Evolutionary conservation across 1,140 invertebrate genomes (phyloP).

Genomic region (Maconellicoccus hirsutus): DNA sequence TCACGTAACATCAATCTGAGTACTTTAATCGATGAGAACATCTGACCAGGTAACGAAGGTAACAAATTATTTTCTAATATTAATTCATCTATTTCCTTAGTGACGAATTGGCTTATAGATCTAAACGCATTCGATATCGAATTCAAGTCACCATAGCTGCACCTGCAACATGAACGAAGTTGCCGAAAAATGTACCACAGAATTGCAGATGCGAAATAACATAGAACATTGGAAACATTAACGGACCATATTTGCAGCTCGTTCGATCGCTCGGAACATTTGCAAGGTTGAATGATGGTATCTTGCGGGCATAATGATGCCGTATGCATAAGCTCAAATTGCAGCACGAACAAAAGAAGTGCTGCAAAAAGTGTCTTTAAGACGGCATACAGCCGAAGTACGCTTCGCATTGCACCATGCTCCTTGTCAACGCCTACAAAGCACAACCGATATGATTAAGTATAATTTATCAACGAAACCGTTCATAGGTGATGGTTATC

Average conservation of each 20-base stretch:
- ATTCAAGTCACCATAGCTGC: conserved; percentile 68
- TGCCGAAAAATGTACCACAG: neutral
- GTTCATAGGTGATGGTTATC: neutral
- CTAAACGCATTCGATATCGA: conserved; percentile 60
- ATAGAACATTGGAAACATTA: neutral
- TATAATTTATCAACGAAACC: neutral
- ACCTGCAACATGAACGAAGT: conserved; percentile 47
- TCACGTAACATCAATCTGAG: conserved; percentile 67
- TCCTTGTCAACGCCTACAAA: conserved; percentile 16
- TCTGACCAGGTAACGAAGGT: conserved; percentile 62
- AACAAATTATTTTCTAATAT: conserved; percentile 76
- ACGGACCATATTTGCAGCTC: conserved; percentile 32
- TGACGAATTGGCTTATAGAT: conserved; percentile 51
- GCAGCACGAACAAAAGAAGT: neutral
- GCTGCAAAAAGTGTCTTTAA: conserved; percentile 9
- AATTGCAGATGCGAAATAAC: neutral
- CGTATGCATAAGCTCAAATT: neutral
- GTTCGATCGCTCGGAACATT: conserved; percentile 29
- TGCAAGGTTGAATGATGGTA: conserved; percentile 30
- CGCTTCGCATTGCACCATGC: conserved; percentile 20
- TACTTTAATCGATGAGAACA: conserved; percentile 59
- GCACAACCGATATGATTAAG: neutral
- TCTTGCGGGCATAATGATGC: conserved; percentile 26
- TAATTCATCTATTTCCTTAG: conserved; percentile 63
- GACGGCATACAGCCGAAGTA: conserved; percentile 20